phyloP scores from a whole-genome alignment of 2,888 invertebrate genomes.

The Anthophora plumipes region DNA sequence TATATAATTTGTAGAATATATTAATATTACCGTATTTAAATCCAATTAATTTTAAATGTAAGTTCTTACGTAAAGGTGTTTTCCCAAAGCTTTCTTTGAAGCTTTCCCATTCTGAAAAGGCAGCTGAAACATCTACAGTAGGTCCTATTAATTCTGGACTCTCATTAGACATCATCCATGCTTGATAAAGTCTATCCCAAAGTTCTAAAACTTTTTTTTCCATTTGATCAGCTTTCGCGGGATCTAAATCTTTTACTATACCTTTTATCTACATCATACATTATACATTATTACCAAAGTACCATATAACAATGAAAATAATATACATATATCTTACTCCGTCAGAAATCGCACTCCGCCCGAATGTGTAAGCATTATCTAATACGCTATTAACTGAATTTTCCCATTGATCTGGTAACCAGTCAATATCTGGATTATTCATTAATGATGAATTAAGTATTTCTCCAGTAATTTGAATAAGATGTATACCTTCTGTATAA shows the following conservation, averaged over 20 bases:
- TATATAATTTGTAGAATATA: neutral
- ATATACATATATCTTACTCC: constrained; percentile 86
- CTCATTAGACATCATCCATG: constrained; percentile 92
- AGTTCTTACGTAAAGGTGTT: constrained; percentile 88
- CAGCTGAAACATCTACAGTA: constrained; percentile 90
- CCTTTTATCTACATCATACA: constrained; percentile 87
- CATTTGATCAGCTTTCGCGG: constrained; percentile 91
- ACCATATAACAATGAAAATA: constrained; percentile 4
- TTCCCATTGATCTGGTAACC: constrained; percentile 93
- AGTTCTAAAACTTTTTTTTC: constrained; percentile 96
- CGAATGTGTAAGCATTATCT: constrained; percentile 97
- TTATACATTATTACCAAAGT: constrained; percentile 19
- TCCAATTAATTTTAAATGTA: constrained; percentile 52
- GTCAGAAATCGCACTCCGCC: constrained; percentile 95
- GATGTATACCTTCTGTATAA: constrained; percentile 96
- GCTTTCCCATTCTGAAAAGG: constrained; percentile 90
- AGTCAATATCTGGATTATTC: constrained; percentile 92
- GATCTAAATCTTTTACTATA: constrained; percentile 92
- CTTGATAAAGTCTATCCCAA: constrained; percentile 97
- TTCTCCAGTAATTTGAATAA: constrained; percentile 95
- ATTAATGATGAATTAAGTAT: constrained; percentile 95
- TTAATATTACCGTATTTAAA: constrained; percentile 5
- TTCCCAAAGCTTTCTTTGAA: constrained; percentile 90
- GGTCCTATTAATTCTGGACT: constrained; percentile 88
- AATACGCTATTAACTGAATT: constrained; percentile 95